These are phyloP conservation scores for Xiphydria camelus DNA, from an alignment of 2,888 invertebrate species.

Conservation along the genomic window DNA sequence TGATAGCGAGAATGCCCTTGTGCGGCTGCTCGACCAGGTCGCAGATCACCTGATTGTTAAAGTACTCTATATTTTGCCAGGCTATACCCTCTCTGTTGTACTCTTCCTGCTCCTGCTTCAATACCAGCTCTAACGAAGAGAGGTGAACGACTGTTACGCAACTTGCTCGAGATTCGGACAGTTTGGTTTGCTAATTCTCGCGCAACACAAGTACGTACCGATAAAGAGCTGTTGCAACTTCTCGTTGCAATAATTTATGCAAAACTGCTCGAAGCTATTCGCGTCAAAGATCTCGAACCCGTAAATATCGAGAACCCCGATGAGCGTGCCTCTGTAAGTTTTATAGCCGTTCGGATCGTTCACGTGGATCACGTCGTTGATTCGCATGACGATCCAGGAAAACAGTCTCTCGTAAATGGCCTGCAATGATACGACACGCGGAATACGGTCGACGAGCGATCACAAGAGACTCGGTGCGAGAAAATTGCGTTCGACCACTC, in stretches of 20 bases:
- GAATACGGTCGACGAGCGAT: too few species aligned
- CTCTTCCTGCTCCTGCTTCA: slow-evolving; percentile 98
- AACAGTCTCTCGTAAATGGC: slow-evolving; percentile 94
- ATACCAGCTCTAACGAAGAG: slow-evolving; percentile 76
- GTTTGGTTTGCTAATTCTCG: too few species aligned
- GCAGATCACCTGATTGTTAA: slow-evolving; percentile 96
- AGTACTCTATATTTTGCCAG: slow-evolving; percentile 94
- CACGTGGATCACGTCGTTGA: slow-evolving; percentile 89
- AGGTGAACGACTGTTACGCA: too few species aligned
- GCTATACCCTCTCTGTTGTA: slow-evolving; percentile 93
- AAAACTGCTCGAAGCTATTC: slow-evolving; percentile 98
- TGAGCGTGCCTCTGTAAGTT: slow-evolving; percentile 75
- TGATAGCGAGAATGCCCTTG: slow-evolving; percentile 87
- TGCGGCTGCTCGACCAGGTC: slow-evolving; percentile 93
- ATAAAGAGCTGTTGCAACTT: slow-evolving; percentile 97
- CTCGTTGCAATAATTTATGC: slow-evolving; percentile 99
- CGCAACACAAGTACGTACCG: slow-evolving; percentile 61
- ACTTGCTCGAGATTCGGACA: background rate
- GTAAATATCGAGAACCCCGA: slow-evolving; percentile 97
- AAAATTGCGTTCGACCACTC: too few species aligned
- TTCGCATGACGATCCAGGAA: slow-evolving; percentile 89
- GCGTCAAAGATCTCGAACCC: slow-evolving; percentile 98
- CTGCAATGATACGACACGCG: too few species aligned
- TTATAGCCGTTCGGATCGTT: slow-evolving; percentile 61
- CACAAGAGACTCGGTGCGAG: too few species aligned